Conservation (phyloP, 2,113 vertebrate species). For the Pangasianodon gigas region DNA sequence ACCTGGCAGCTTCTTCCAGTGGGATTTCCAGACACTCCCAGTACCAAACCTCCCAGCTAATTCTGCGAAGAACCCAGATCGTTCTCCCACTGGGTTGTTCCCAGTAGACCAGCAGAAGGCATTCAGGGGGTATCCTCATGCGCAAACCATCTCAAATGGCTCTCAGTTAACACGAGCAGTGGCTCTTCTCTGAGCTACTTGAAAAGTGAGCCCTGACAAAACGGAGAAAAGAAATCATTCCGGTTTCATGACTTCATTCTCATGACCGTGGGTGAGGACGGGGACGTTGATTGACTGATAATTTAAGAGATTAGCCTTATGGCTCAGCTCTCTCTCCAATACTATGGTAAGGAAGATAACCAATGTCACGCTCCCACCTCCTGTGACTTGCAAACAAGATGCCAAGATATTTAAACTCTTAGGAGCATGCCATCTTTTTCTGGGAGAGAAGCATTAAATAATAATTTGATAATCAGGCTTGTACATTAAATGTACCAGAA, state of each 20-base stretch:
- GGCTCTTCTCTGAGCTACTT: background rate
- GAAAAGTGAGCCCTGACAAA: background rate
- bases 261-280: background rate
- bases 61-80: background rate
- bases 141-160: background rate
- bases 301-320: background rate
- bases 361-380: background rate
- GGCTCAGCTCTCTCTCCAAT: background rate
- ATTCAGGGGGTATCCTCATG: conserved; percentile 4
- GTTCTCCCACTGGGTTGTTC: background rate
- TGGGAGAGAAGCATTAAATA: background rate
- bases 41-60: background rate
- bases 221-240: background rate
- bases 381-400: background rate
- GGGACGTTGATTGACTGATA: background rate
- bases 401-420: background rate
- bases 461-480: background rate
- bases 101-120: background rate
- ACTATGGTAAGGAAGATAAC: background rate
- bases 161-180: background rate
- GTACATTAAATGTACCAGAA: background rate
- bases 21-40: background rate
- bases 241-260: background rate
- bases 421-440: background rate
- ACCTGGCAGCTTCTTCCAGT: background rate